A percentile compares a stretch with the other conserved stretches of the same genome.
Evolutionary conservation across 2,113 vertebrate species (phyloP).

Genomic region (Theristicus caerulescens): DNA sequence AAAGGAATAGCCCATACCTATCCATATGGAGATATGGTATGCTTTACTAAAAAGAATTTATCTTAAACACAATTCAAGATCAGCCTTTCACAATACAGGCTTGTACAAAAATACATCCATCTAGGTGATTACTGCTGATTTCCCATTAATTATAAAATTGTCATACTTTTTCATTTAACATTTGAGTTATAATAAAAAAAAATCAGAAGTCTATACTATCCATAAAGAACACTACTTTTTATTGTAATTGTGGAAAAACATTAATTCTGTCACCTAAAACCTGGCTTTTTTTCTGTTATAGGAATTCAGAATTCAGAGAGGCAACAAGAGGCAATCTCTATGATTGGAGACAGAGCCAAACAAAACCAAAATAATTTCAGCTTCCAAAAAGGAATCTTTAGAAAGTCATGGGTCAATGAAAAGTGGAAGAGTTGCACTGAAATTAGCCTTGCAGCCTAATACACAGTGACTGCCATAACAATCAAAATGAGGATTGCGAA

Average conservation of each 20-base stretch:
- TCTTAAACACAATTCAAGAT: not conserved
- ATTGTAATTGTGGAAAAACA: not conserved
- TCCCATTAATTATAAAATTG: not conserved
- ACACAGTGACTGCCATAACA: not conserved
- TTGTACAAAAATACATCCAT: not conserved
- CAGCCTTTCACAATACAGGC: not conserved
- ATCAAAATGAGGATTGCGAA: not conserved
- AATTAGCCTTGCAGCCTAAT: not conserved
- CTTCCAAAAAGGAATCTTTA: not conserved
- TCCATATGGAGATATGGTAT: not conserved
- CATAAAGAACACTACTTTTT: not conserved
- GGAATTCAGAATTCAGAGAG: not conserved
- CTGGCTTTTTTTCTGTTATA: not conserved
- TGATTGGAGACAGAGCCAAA: not conserved
- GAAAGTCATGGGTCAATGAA: not conserved
- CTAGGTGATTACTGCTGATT: not conserved
- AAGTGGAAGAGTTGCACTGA: not conserved
- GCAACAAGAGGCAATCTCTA: not conserved
- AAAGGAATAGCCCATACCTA: not conserved
- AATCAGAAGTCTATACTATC: not conserved
- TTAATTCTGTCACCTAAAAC: not conserved
- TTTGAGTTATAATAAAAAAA: not conserved
- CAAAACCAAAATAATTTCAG: not conserved
- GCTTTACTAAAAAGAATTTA: not conserved
- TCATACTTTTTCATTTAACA: not conserved